Percentiles rank a stretch among this genome's conserved stretches.
Evolutionary conservation across 2,888 invertebrate genomes (phyloP).

Genomic region (Hipparchia semele): DNA sequence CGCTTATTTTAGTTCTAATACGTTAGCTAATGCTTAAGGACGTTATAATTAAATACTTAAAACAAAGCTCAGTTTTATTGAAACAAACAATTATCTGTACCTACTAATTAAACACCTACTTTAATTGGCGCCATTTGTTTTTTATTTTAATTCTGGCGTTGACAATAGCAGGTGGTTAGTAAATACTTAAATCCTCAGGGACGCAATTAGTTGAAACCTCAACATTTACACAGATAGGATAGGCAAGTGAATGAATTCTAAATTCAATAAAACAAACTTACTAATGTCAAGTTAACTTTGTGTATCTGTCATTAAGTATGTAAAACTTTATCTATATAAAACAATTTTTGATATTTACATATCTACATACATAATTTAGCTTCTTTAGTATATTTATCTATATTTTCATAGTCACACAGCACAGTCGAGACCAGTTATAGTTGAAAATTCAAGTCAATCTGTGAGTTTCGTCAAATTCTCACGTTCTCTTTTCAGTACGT

Average conservation of each 20-base stretch:
- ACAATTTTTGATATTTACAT: no score
- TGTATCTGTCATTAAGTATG: background rate
- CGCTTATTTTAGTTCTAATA: no score
- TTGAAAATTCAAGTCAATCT: no score
- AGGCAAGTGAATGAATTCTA: background rate
- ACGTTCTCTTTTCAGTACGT: no score
- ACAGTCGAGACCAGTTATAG: no score
- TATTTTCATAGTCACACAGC: no score
- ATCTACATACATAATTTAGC: no score
- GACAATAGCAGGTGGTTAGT: background rate
- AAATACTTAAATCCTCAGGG: background rate
- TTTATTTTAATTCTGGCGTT: background rate
- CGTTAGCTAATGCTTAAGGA: background rate
- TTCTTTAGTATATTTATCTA: no score
- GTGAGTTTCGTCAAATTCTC: no score
- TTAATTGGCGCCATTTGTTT: background rate
- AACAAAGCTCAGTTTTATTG: background rate
- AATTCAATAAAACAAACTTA: background rate
- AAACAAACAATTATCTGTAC: background rate
- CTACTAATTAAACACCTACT: background rate
- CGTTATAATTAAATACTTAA: background rate
- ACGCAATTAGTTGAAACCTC: slow-evolving; percentile 6
- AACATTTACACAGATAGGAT: background rate
- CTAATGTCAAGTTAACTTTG: background rate
- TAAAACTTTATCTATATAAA: no score